Percentiles rank a stretch among this genome's conserved stretches.
These are phyloP conservation scores for Coregonus ussuriensis DNA, from an alignment of 2,797 vertebrate genomes.

Conservation along the genomic window DNA sequence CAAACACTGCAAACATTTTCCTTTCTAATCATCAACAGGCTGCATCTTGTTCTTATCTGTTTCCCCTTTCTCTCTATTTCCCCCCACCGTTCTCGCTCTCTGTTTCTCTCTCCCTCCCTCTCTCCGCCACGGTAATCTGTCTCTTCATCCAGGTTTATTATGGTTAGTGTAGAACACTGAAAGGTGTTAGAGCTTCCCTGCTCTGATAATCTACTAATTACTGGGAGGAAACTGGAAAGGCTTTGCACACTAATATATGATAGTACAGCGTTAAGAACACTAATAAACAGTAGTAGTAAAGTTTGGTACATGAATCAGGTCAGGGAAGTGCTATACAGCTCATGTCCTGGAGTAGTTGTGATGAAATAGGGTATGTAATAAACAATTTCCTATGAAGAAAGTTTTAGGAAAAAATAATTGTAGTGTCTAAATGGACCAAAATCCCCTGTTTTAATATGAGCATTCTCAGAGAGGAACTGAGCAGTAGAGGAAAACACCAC, in stretches of 20 bases:
- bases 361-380: not conserved
- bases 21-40: not conserved
- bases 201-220: conserved; percentile 47
- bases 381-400: not conserved
- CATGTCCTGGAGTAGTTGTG: not conserved
- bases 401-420: not conserved
- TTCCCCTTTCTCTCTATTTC: not conserved
- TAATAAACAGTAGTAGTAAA: not conserved
- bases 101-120: not conserved
- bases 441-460: conserved; percentile 24
- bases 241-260: conserved; percentile 25
- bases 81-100: not conserved
- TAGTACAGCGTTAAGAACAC: not conserved
- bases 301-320: not conserved
- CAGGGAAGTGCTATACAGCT: not conserved
- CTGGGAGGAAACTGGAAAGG: conserved; percentile 34
- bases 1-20: not conserved
- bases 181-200: conserved; percentile 45
- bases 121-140: not conserved
- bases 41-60: not conserved
- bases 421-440: not conserved
- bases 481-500: conserved; percentile 26
- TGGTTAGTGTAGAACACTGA: conserved; percentile 43
- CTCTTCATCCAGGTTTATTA: conserved; percentile 41
- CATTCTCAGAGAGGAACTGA: conserved; percentile 48